Evolutionary conservation across 1,140 invertebrate species (phyloP), one percentile per base, ranked within the genome.

Genomic region (Conus ventricosus): DNA sequence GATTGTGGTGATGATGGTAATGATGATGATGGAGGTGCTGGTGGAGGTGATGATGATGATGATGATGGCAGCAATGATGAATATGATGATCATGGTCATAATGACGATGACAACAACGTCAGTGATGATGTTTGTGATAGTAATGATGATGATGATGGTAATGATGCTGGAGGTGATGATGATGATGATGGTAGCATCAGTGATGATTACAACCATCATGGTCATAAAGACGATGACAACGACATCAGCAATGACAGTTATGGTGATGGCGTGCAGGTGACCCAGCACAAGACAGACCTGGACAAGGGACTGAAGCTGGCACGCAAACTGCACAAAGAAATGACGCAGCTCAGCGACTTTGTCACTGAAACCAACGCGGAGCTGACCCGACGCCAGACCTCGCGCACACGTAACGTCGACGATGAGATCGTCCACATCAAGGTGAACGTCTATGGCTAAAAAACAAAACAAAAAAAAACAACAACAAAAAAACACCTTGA

Each of bases 251-350:
- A 71, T n/a, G 20, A 10, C 67, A 23, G 67, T 71, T 11, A 71
- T 20, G 20, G 23, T 71, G 67, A 71, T n/a, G 23, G 20, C 23
- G 13, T 6, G 20, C 96, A 98, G 95, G 97, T 98, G 81, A 97
- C 97, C 7, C 96, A 97, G 91, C 97, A 97, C 0, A 98, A 98
- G 94, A 95, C 95, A 1, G 96, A 96, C 75, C 95, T 98, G 1
- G 97, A 98, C 95, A 96, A 96, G 55, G 96, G 97, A 0, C 93
- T 97, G 10, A 96, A 97, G 86, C 93, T 97, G 76, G 96, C 96
- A n/a, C 96, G 96, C 27, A 96, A 96, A 89, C 94, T 97, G 90
- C 96, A 96, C 88, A 96, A 96, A 91, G 96, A 97, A 90, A 95
- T 97, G 76, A 94, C 96, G 2, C 95, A 96, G 82, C 94, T 97